These are phyloP conservation scores for Psix sp. DNA, from an alignment of 1,140 invertebrate genomes.

Conservation along the genomic window DNA sequence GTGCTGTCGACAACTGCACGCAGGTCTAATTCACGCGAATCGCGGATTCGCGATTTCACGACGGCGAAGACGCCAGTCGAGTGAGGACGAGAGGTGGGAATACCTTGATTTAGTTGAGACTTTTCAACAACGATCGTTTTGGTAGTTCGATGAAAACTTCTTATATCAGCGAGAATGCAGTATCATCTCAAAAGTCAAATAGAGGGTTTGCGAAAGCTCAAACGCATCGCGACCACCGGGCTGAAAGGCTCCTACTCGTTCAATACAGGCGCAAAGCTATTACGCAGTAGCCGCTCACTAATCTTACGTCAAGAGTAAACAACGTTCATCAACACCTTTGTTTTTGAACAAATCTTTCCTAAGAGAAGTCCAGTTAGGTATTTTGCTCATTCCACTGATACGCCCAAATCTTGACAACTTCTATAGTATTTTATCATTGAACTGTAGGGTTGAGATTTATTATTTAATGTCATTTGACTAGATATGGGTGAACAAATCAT, in stretches of 20 bases:
- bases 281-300: conserved; percentile 23
- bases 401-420: too few relatives aligned
- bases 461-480: too few relatives aligned
- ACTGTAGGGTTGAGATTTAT: too few relatives aligned
- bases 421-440: too few relatives aligned
- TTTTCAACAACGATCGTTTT: too few relatives aligned
- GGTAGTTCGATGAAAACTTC: too few relatives aligned
- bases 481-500: too few relatives aligned
- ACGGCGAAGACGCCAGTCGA: neutral
- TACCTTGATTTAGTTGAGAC: neutral
- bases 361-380: too few relatives aligned
- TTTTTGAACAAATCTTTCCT: too few relatives aligned
- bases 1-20: conserved; percentile 20
- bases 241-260: conserved; percentile 9
- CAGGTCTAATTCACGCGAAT: conserved; percentile 23
- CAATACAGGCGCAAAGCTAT: conserved; percentile 22
- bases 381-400: too few relatives aligned
- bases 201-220: neutral
- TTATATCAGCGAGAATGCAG: neutral
- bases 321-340: too few relatives aligned
- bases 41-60: conserved; percentile 19
- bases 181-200: conserved; percentile 7
- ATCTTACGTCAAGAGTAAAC: conserved; percentile 21
- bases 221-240: conserved; percentile 20
- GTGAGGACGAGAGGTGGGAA: conserved; percentile 11